These are phyloP conservation scores for Spisula solida DNA, from an alignment of 2,888 invertebrate species.

Conservation along the genomic window DNA sequence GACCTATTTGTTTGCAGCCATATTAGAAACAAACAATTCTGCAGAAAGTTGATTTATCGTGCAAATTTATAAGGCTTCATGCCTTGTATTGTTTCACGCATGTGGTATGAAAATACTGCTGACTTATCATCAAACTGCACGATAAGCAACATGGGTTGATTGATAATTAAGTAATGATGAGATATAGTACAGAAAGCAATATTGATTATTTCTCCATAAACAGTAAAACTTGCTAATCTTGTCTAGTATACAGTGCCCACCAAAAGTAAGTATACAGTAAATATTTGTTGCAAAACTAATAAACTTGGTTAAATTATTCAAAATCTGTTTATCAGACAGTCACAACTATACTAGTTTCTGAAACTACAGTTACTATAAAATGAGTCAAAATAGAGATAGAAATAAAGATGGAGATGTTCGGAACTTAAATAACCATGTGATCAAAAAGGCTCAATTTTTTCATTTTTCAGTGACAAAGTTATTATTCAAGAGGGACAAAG, in stretches of 20 bases:
- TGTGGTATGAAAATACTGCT: conserved; percentile 2
- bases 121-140: neutral
- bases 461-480: no score
- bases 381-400: no score
- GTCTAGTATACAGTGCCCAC: neutral
- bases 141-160: neutral
- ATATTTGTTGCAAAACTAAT: no score
- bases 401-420: no score
- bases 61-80: neutral
- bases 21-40: neutral
- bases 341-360: no score
- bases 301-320: no score
- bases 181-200: neutral
- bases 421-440: no score
- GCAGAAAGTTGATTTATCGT: neutral
- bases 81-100: neutral
- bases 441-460: no score
- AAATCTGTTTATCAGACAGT: no score
- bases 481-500: no score
- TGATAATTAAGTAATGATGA: conserved; percentile 9
- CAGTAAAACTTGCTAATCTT: neutral
- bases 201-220: conserved; percentile 8
- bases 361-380: no score
- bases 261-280: no score
- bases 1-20: neutral